A percentile compares a stretch with the other conserved stretches of the same genome.
Evolutionary conservation across 1,140 invertebrate species (phyloP).

Genomic region (Gonioctena quinquepunctata): DNA sequence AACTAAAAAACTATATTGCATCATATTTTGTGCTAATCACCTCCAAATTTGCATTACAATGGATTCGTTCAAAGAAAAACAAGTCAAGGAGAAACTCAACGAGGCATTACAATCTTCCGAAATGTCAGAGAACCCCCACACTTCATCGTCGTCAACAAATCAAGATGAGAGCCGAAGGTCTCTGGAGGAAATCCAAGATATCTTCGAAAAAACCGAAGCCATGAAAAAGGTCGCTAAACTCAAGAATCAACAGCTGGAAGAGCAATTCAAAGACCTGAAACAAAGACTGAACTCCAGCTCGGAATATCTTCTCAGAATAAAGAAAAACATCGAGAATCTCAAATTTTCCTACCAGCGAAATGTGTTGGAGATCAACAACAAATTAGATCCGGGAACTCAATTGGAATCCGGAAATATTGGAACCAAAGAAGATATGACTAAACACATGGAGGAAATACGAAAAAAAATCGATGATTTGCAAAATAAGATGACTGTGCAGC

Average conservation of each 20-base stretch:
- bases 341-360: constrained; percentile 44
- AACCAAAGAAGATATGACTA: constrained; percentile 40
- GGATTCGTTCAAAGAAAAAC: constrained; percentile 11
- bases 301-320: constrained; percentile 43
- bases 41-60: constrained; percentile 12
- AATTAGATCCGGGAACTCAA: constrained; percentile 23
- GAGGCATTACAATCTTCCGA: constrained; percentile 3
- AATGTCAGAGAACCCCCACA: neutral
- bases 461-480: constrained; percentile 45
- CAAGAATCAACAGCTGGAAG: constrained; percentile 37
- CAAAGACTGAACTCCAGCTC: constrained; percentile 41
- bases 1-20: neutral
- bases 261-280: constrained; percentile 36
- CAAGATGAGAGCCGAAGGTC: constrained; percentile 9
- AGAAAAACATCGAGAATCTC: constrained; percentile 48
- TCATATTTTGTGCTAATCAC: neutral
- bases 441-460: constrained; percentile 41
- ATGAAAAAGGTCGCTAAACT: constrained; percentile 40
- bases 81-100: constrained; percentile 13
- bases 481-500: constrained; percentile 19
- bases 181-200: constrained; percentile 27
- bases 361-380: constrained; percentile 27
- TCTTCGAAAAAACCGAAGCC: constrained; percentile 45
- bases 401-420: constrained; percentile 3
- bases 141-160: constrained; percentile 5